phyloP scores from a whole-genome alignment of 2,113 vertebrate genomes.

The Oreochromis aureus region DNA sequence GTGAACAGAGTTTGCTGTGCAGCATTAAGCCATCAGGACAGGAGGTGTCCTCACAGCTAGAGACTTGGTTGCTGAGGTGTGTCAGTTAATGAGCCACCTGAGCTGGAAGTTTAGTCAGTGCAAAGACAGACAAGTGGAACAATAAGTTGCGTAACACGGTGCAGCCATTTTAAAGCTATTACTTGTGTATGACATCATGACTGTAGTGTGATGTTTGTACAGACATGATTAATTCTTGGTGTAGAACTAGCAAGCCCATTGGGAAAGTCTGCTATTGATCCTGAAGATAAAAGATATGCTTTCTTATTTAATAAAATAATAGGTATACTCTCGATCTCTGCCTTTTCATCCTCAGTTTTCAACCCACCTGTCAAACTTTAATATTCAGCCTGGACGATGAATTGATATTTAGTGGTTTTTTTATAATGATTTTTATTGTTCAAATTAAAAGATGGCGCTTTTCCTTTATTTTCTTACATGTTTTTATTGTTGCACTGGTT shows the following conservation, averaged over 20 bases:
- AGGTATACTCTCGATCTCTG: background rate
- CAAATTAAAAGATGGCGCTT: background rate
- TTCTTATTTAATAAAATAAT: background rate
- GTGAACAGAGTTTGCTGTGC: background rate
- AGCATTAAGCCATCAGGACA: background rate
- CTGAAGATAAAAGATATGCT: background rate
- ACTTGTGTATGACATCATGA: background rate
- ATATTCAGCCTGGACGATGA: background rate
- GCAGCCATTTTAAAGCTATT: background rate
- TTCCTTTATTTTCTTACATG: background rate
- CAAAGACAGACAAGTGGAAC: background rate
- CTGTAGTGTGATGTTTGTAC: background rate
- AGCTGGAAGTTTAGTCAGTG: constrained; percentile 9
- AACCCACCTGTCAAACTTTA: background rate
- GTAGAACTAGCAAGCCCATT: background rate
- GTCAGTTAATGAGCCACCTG: constrained; percentile 21
- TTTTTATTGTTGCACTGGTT: background rate
- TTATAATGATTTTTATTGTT: background rate
- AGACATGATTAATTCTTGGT: background rate
- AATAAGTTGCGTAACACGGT: background rate
- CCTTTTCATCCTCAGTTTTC: background rate
- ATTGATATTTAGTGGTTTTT: background rate
- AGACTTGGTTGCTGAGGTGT: background rate
- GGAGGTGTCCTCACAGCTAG: background rate
- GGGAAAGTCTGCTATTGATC: background rate